Base-by-base conservation (phyloP, 1,140 invertebrate species). In the Drosophila ananassae region DNA sequence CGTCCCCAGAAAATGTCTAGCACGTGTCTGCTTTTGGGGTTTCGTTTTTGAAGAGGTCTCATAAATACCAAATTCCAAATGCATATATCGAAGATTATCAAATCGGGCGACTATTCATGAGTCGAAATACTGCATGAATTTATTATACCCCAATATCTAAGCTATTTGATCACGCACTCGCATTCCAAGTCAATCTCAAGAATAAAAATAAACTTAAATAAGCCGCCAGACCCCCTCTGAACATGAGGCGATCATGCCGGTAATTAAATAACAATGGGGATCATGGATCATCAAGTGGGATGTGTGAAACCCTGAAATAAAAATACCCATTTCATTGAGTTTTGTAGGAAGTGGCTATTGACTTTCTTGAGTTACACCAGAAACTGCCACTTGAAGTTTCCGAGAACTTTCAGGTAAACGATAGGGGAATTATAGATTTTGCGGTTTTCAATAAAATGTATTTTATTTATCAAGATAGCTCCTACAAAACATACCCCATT, bases 61-160 rank as follows among this genome's bases (percentile, higher is more conserved):
- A 32, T 41, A 67, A 63, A 44, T 2, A 10, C 17, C 10, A 32
- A 30, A n/a, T 17, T 5, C 12, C 17, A 17, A 17, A 17, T 66
- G 48, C 37, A 32, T 32, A 30, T 66, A 66, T 63, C n/a, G 32
- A 24, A 41, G 58, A 63, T 66, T 32, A 51, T 63, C 1, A 66
- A 30, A 8, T 32, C 21, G n/a, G 8, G 3, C 0, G 9, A 2
- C 41, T 25, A 46, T 17, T n/a, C 9, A 32, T 10, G 17, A 24
- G 9, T 32, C 30, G 2, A 25, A 25, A 4, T 25, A 25, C 25
- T 6, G 25, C 25, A 25, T 28, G 25, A 44, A 48, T 62, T 62
- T 62, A 62, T 62, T 66, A 32, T 9, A 32, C 2, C n/a, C 7
- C 58, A 7, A 50, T 51, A 63, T 24, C 32, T 62, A 8, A 1